Evolutionary conservation across 2,797 vertebrate species (phyloP), one percentile per base, ranked within the genome.

Genomic region (Esox lucius): DNA sequence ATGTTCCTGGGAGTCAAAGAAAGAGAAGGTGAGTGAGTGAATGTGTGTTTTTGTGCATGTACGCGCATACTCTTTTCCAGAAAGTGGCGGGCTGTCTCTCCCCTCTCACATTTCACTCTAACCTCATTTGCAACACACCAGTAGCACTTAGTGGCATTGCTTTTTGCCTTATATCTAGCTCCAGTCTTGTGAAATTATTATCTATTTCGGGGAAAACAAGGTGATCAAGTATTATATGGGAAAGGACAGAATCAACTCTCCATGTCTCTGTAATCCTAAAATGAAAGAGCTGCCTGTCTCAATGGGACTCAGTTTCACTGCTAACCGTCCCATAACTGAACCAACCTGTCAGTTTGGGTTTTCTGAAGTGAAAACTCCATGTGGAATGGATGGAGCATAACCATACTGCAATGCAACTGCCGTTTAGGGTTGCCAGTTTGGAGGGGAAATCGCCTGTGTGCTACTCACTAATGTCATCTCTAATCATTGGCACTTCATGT

Each of bases 1-100:
- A 96, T 99, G 91, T 94, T 95, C 86, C 81, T 97, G 8, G 98
- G 98, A 78, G 97, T 99, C 76, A 97, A 93, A 88, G 97, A 99
- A 91, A 94, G 80, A 91, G 94, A 97, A 33, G 97, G 98, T 99
- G 86, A 95, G 95, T 82, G 85, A 69, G 12, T 33, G 19, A 19
- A 3, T 56, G 35, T 16, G 16, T 5, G n/a, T 61, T 9, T 8
- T 39, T 26, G 17, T 66, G 65, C 64, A 5, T 68, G 3, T 49
- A 9, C 6, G 28, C 8, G 13, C 2, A 22, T n/a, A 7, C 33
- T 42, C 62, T n/a, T 39, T 19, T 22, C 28, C 62, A 7, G 62
- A 15, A 65, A 65, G 12, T 65, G 62, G 12, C 17, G 26, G 48
- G 39, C 16, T 48, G 22, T 49, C 49, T 35, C 12, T 68, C 39